phyloP scores from a whole-genome alignment of 64 coral and sea anemone genomes.

The Porites australiensis region DNA sequence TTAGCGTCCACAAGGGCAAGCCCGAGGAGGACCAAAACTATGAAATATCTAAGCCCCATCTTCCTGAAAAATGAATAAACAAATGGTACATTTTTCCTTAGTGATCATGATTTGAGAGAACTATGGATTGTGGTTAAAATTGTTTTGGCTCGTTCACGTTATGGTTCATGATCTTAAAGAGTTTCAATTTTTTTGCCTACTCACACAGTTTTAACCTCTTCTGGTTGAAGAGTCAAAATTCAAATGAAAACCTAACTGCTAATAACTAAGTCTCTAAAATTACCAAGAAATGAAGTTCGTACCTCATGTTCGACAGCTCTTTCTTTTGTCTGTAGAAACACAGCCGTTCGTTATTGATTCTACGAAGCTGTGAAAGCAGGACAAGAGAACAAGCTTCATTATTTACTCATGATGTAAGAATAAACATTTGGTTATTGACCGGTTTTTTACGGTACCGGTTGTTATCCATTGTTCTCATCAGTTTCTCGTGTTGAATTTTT shows the following conservation, averaged over 20 bases:
- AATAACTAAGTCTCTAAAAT: neutral
- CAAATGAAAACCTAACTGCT: neutral
- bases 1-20: slow-evolving; percentile 19
- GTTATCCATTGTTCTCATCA: slow-evolving; percentile 8
- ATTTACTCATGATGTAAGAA: slow-evolving; percentile 52
- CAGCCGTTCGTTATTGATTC: slow-evolving; percentile 19
- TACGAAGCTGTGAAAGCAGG: neutral
- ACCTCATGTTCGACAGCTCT: slow-evolving; percentile 5
- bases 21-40: slow-evolving; percentile 1
- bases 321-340: neutral
- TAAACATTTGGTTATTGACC: slow-evolving; percentile 9
- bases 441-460: slow-evolving; percentile 41
- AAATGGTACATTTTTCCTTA: neutral
- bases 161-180: slow-evolving; percentile 46
- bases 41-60: slow-evolving; percentile 32
- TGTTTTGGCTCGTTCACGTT: slow-evolving; percentile 47
- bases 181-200: neutral
- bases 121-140: neutral
- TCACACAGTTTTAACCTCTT: neutral
- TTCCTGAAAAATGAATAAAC: neutral
- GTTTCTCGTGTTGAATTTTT: slow-evolving; percentile 14
- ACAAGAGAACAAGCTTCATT: slow-evolving; percentile 2
- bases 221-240: neutral
- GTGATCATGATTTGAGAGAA: neutral
- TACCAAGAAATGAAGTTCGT: neutral